Evolutionary conservation across 64 coral and sea anemone genomes (phyloP).

Genomic region (Exaiptasia diaphana): DNA sequence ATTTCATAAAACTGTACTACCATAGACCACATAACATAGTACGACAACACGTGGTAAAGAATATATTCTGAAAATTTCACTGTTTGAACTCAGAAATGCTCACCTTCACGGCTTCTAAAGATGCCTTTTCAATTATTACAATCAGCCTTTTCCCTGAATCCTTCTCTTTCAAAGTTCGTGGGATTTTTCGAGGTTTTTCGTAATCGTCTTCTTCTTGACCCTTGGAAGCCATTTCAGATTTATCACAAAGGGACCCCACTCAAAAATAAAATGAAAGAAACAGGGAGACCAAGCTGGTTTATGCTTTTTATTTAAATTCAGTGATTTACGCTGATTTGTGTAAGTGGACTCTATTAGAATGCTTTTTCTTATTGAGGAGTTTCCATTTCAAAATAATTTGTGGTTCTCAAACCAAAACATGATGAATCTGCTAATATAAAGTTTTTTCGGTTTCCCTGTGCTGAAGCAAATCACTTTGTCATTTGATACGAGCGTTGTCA

Average conservation of each 20-base stretch:
- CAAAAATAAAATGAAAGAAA: background rate
- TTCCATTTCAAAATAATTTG: no score
- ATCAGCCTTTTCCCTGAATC: constrained; percentile 93
- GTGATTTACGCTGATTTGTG: no score
- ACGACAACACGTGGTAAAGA: no score
- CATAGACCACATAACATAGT: background rate
- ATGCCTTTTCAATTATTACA: constrained; percentile 87
- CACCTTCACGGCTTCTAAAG: constrained; percentile 93
- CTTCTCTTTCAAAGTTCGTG: constrained; percentile 93
- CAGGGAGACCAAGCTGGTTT: no score
- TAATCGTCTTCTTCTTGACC: constrained; percentile 72
- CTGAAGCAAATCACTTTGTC: no score
- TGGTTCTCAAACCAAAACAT: no score
- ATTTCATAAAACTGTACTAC: background rate
- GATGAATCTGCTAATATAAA: no score
- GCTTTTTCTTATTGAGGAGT: no score
- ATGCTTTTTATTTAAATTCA: no score
- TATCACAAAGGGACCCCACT: constrained; percentile 1
- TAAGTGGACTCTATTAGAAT: no score
- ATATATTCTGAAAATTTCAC: background rate
- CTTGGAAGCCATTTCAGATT: constrained; percentile 46
- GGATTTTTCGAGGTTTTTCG: constrained; percentile 83
- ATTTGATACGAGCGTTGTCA: no score
- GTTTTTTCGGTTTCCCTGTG: no score
- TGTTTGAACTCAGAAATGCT: background rate